Conservation (phyloP, 2,113 vertebrate species). For the Laticauda colubrina region DNA sequence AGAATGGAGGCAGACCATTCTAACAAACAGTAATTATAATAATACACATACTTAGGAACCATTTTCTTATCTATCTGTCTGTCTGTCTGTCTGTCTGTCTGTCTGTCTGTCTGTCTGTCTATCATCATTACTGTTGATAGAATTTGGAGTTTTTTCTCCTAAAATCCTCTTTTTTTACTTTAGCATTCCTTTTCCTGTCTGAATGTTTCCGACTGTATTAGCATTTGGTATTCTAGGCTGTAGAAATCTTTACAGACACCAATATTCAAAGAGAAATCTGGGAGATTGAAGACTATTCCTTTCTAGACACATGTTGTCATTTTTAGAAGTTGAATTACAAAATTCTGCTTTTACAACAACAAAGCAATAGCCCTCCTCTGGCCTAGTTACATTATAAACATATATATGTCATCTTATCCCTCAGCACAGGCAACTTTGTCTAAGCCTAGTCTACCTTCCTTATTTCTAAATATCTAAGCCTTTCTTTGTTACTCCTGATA, state of each 20-base stretch:
- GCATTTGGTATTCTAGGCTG: neutral
- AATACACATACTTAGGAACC: neutral
- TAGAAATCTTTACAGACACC: neutral
- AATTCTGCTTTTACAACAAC: neutral
- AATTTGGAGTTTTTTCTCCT: neutral
- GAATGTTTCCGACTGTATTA: neutral
- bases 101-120: neutral
- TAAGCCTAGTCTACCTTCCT: neutral
- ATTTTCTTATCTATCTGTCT: too few species aligned
- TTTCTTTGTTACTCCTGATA: neutral
- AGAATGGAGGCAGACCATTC: neutral
- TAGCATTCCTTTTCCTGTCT: neutral
- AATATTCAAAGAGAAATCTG: neutral
- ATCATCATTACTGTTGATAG: neutral
- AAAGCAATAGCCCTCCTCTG: neutral
- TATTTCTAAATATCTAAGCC: neutral
- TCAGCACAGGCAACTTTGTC: neutral
- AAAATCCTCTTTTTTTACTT: neutral
- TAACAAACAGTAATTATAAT: neutral
- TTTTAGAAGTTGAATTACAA: neutral
- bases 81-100: too few species aligned
- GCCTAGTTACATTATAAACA: neutral
- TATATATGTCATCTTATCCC: neutral
- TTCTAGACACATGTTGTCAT: neutral
- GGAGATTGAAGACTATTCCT: neutral